Evolutionary conservation across 1,140 invertebrate species (phyloP).

Genomic region (Macrocentrus cingulum): DNA sequence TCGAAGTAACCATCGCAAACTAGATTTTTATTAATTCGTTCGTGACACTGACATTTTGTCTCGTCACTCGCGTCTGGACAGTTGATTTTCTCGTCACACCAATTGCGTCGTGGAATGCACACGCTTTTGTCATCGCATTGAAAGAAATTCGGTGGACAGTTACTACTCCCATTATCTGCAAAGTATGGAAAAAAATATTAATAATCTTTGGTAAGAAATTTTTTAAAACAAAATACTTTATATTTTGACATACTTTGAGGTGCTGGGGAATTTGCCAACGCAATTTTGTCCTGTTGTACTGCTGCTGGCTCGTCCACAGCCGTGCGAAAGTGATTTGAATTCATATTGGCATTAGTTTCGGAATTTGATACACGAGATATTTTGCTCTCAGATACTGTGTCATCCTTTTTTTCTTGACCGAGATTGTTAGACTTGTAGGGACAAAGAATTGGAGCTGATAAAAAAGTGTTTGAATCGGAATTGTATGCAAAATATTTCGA

Average conservation of each 20-base stretch:
- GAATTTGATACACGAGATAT: too few relatives aligned
- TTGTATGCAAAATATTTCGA: too few relatives aligned
- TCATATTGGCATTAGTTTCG: too few relatives aligned
- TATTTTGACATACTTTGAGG: conserved; percentile 1
- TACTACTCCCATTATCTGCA: not conserved
- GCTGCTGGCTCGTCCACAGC: too few relatives aligned
- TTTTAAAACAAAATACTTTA: not conserved
- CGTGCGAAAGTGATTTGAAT: too few relatives aligned
- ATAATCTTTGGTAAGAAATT: not conserved
- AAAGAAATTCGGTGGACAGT: conserved; percentile 22
- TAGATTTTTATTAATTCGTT: conserved; percentile 64
- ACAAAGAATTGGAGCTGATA: too few relatives aligned
- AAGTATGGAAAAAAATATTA: not conserved
- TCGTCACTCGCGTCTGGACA: conserved; percentile 85
- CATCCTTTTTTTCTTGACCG: too few relatives aligned
- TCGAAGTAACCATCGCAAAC: conserved; percentile 82
- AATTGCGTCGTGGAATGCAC: conserved; percentile 65
- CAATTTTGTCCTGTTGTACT: not conserved
- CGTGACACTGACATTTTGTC: conserved; percentile 69
- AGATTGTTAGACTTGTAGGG: too few relatives aligned
- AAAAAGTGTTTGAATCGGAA: too few relatives aligned
- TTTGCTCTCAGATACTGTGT: too few relatives aligned
- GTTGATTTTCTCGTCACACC: conserved; percentile 76
- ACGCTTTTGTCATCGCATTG: conserved; percentile 33
- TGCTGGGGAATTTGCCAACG: not conserved